These are phyloP conservation scores for Dasypogon diadema DNA, from an alignment of 2,888 invertebrate genomes.

Conservation along the genomic window DNA sequence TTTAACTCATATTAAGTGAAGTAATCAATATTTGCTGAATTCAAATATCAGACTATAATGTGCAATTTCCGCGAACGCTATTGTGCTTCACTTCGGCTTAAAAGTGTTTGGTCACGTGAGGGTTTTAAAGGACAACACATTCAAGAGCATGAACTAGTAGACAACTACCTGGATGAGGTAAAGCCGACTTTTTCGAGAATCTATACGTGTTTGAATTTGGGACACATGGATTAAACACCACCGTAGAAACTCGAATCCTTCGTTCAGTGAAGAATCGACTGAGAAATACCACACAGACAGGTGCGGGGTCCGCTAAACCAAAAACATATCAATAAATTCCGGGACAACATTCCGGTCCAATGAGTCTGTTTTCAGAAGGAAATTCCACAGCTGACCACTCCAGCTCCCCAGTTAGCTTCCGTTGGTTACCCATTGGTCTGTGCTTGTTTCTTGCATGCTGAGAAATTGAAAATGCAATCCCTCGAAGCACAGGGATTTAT, in stretches of 20 bases:
- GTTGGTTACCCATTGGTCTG: conserved; percentile 5
- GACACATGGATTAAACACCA: conserved; percentile 17
- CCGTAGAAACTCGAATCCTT: background rate
- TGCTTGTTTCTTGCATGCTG: conserved; percentile 32
- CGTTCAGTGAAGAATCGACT: background rate
- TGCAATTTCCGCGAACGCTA: too few relatives aligned
- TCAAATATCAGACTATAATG: too few relatives aligned
- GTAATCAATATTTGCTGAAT: too few relatives aligned
- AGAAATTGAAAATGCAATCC: conserved; percentile 50
- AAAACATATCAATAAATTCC: conserved; percentile 50
- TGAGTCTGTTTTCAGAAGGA: conserved; percentile 44
- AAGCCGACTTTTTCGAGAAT: too few relatives aligned
- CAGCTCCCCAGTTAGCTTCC: conserved; percentile 13
- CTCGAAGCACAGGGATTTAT: conserved; percentile 52
- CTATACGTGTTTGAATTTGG: conserved; percentile 12
- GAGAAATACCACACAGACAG: conserved; percentile 8
- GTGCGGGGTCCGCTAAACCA: conserved; percentile 24
- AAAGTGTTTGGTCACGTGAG: too few relatives aligned
- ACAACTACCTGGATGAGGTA: too few relatives aligned
- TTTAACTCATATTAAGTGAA: too few relatives aligned
- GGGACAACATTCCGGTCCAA: conserved; percentile 24
- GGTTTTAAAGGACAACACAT: too few relatives aligned
- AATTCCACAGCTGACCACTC: conserved; percentile 49
- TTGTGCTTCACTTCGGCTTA: too few relatives aligned
- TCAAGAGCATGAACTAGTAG: too few relatives aligned